Evolutionary conservation across 1,140 invertebrate species (phyloP).

Genomic region (Battus philenor): DNA sequence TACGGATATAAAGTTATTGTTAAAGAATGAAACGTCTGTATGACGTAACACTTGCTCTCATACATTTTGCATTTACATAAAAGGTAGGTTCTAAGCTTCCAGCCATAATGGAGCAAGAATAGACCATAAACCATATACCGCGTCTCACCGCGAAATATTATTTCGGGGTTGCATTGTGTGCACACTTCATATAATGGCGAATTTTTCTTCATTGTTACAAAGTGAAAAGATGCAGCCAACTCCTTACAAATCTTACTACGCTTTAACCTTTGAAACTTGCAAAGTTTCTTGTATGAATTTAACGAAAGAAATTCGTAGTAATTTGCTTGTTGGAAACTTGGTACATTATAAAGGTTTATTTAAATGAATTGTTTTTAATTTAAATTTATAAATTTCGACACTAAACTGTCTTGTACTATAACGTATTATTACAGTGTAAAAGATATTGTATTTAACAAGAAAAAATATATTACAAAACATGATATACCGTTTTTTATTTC

Average conservation of each 20-base stretch:
- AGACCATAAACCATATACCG: conserved; percentile 14
- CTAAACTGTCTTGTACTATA: too few species aligned
- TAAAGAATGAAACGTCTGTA: too few species aligned
- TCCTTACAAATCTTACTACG: conserved; percentile 9
- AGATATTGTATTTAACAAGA: too few species aligned
- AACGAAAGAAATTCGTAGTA: background rate
- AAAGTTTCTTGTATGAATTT: background rate
- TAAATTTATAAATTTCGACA: too few species aligned
- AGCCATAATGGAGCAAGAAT: conserved; percentile 15
- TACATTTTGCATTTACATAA: conserved; percentile 16
- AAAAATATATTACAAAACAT: too few species aligned
- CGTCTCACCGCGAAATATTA: conserved; percentile 11
- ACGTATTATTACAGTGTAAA: too few species aligned
- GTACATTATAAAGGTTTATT: too few species aligned
- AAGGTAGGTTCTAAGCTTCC: conserved; percentile 13
- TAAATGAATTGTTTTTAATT: too few species aligned
- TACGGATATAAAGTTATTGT: too few species aligned
- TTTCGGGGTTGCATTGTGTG: conserved; percentile 10
- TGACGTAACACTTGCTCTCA: conserved; percentile 4
- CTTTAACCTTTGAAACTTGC: background rate
- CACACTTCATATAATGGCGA: conserved; percentile 5
- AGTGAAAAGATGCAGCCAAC: conserved; percentile 16
- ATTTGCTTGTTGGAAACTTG: too few species aligned
- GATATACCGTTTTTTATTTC: too few species aligned
- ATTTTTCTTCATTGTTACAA: conserved; percentile 14